Conservation (phyloP, 2,797 vertebrate species). For the Florisuga fusca region DNA sequence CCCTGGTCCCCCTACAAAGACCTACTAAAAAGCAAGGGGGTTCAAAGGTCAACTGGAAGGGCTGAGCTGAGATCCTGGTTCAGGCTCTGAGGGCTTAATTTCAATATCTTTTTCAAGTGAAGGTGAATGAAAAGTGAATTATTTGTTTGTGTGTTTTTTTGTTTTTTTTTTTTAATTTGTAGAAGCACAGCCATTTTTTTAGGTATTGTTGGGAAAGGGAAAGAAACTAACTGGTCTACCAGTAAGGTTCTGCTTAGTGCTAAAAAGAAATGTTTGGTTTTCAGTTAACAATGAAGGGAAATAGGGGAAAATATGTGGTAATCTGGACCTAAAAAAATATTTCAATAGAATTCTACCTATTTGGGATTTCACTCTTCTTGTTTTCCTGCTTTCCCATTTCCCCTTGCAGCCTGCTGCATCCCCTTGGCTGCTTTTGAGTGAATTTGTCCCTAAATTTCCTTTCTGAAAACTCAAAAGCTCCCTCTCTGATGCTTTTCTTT, state of each 20-base stretch:
- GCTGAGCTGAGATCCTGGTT: not conserved
- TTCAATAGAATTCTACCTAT: not conserved
- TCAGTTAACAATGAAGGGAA: not conserved
- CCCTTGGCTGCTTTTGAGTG: not conserved
- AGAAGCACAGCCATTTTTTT: not conserved
- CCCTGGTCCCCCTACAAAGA: not conserved
- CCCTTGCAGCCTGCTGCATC: not conserved
- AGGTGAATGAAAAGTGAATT: not conserved
- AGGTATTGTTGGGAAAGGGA: not conserved
- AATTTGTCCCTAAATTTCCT: not conserved
- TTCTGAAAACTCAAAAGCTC: not conserved
- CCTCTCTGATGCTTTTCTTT: not conserved
- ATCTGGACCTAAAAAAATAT: not conserved
- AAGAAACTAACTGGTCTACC: not conserved
- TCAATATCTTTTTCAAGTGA: not conserved
- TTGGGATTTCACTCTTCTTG: not conserved
- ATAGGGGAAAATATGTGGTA: not conserved
- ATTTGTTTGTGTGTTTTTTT: too few relatives aligned
- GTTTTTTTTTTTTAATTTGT: too few relatives aligned
- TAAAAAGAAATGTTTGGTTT: not conserved
- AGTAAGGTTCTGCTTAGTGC: not conserved
- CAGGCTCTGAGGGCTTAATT: not conserved
- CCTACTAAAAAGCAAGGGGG: not conserved
- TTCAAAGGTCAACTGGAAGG: not conserved
- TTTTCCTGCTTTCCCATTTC: not conserved